phyloP scores from a whole-genome alignment of 1,140 invertebrate genomes.

The Hypsibius dujardini region DNA sequence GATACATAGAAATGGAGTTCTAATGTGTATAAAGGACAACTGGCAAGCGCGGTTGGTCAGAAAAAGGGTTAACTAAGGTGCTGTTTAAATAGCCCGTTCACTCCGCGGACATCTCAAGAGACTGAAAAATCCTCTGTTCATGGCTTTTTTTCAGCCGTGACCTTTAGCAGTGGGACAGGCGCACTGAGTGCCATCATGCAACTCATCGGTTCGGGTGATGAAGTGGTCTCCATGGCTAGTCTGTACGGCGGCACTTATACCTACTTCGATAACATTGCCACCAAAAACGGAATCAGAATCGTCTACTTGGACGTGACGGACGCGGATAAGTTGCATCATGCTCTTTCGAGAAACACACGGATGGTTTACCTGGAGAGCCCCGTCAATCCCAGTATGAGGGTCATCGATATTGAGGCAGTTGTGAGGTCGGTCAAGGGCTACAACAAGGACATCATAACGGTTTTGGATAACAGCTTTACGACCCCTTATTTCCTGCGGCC shows the following conservation, averaged over 20 bases:
- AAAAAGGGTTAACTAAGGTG: no score
- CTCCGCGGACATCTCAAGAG: no score
- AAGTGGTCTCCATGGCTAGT: constrained; percentile 75
- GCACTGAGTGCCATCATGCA: constrained; percentile 55
- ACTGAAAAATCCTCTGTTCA: no score
- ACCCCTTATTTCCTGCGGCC: constrained; percentile 67
- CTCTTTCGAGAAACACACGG: not conserved
- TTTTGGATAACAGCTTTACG: constrained; percentile 92
- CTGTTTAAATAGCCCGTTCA: no score
- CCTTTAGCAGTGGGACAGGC: constrained; percentile 75
- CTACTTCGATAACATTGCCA: constrained; percentile 42
- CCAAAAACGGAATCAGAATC: constrained; percentile 48
- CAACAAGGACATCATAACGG: constrained; percentile 51
- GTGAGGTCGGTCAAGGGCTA: constrained; percentile 41
- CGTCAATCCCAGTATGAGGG: constrained; percentile 84
- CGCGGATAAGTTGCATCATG: not conserved
- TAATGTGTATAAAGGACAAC: no score
- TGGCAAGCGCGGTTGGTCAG: no score
- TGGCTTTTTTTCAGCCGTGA: constrained; percentile 35
- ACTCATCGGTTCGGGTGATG: constrained; percentile 64
- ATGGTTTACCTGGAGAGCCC: constrained; percentile 92
- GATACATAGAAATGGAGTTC: no score
- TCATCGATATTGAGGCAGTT: constrained; percentile 67
- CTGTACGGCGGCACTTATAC: constrained; percentile 62
- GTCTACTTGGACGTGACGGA: constrained; percentile 49